Percentiles rank a stretch among this genome's conserved stretches.
These are phyloP conservation scores for Leucoraja ocellata DNA, from an alignment of 2,797 vertebrate genomes.

Conservation along the genomic window DNA sequence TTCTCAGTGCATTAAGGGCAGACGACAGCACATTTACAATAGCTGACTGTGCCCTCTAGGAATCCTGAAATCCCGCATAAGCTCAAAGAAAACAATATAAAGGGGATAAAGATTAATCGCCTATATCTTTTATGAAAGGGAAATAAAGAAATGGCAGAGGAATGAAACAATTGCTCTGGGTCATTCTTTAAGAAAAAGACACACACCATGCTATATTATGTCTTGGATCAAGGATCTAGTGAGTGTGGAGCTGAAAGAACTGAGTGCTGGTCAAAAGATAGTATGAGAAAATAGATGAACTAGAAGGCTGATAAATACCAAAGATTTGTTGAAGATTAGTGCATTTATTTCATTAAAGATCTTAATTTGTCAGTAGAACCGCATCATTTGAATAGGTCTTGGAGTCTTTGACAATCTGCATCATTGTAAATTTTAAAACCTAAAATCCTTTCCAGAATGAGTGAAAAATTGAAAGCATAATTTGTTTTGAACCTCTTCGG, in stretches of 20 bases:
- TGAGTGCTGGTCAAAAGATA: no score
- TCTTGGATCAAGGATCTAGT: no score
- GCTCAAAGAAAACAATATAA: neutral
- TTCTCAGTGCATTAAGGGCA: neutral
- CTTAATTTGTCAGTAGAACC: neutral
- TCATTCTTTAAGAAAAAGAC: no score
- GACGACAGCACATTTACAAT: neutral
- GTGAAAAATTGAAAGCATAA: neutral
- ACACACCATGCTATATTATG: no score
- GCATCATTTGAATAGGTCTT: neutral
- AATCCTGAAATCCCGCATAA: neutral
- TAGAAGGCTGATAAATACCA: no score
- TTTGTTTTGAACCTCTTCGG: neutral
- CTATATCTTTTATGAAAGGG: no score
- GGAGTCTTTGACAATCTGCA: neutral
- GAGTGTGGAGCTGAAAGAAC: no score
- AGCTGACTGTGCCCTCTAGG: neutral
- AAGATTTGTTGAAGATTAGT: neutral
- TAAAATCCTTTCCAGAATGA: neutral
- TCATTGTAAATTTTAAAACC: neutral
- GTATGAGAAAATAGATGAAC: no score
- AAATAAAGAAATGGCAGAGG: no score
- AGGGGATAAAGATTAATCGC: neutral
- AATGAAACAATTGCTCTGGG: no score
- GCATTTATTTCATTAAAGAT: neutral